A percentile compares a stretch with the other conserved stretches of the same genome.
phyloP scores from a whole-genome alignment of 2,888 invertebrate genomes.

The Frankliniella fusca region DNA sequence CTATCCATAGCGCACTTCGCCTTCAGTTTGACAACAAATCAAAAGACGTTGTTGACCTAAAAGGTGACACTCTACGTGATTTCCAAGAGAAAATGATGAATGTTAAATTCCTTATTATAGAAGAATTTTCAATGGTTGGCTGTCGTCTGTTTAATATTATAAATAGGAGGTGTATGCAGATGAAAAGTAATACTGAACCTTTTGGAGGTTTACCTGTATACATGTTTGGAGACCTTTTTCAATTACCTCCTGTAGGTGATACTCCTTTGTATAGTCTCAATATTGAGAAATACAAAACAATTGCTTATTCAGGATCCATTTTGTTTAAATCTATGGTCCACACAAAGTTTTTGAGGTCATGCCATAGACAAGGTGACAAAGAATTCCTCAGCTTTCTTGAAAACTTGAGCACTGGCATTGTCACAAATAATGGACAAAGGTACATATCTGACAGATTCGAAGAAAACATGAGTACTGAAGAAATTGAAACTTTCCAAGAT shows the following conservation, averaged over 20 bases:
- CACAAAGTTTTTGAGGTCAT: not conserved
- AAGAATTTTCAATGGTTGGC: not conserved
- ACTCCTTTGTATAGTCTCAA: not conserved
- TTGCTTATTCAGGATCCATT: not conserved
- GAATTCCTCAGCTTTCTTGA: not conserved
- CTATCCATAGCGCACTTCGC: too few relatives aligned
- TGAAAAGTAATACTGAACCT: not conserved
- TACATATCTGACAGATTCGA: not conserved
- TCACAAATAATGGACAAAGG: not conserved
- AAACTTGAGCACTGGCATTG: not conserved
- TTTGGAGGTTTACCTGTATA: not conserved
- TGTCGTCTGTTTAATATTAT: not conserved
- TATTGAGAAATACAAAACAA: not conserved
- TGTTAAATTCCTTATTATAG: not conserved
- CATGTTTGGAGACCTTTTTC: not conserved
- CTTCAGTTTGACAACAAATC: too few relatives aligned
- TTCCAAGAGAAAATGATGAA: constrained; percentile 14
- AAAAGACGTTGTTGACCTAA: not conserved
- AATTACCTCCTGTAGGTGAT: not conserved
- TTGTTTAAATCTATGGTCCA: too few relatives aligned
- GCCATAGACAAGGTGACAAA: not conserved
- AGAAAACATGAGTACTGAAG: not conserved
- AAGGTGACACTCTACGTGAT: not conserved
- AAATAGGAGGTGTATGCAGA: not conserved
- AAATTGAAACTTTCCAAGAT: not conserved